Base-by-base conservation (phyloP, 2,797 vertebrate species). In the Neomorphus geoffroyi region DNA sequence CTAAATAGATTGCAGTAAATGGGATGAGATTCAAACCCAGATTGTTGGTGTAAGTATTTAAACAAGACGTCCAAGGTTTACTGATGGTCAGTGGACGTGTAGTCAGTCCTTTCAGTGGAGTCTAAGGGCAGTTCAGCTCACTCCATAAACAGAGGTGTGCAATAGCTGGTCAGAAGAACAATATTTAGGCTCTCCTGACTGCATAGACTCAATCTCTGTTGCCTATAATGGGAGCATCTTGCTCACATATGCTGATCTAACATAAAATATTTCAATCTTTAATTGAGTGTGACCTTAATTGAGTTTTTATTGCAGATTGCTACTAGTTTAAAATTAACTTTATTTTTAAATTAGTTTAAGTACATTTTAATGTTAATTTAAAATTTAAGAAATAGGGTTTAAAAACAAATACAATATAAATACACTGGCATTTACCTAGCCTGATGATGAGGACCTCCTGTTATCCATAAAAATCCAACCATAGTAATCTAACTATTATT, bases 31-130 rank as follows among this genome's bases (percentile, higher is more conserved):
- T 72, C 43, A 61, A 73, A 60, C 13, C 7, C 48, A 53, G 27
- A 11, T 23, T 48, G 39, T 54, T 67, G 50, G 18, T 39, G 32
- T n/a, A n/a, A n/a, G n/a, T 43, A 24, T 57, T 86, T 61, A 26
- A 58, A 39, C 30, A 37, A 0, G 60, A 18, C 1, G 4, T 56
- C 72, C 32, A 16, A 23, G 72, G 60, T 73, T 66, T 51, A 26
- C 32, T 41, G 39, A 41, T 41, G 39, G 39, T 41, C 39, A 41
- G 39, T 24, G 77, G 53, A 37, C 26, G 37, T 0, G 0, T 1
- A 9, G 35, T 48, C 54, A 16, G 41, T 33, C 60, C 21, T 58
- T 7, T 18, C 37, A 35, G 18, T 35, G 70, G 46, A 53, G 48
- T 30, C 17, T 41, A 17, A 35, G 70, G 43, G 37, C 26, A 32